A percentile compares a stretch with the other conserved stretches of the same genome.
Conservation (phyloP, 37 sponge, comb jelly and placozoan species). For the Oopsacas minuta region DNA sequence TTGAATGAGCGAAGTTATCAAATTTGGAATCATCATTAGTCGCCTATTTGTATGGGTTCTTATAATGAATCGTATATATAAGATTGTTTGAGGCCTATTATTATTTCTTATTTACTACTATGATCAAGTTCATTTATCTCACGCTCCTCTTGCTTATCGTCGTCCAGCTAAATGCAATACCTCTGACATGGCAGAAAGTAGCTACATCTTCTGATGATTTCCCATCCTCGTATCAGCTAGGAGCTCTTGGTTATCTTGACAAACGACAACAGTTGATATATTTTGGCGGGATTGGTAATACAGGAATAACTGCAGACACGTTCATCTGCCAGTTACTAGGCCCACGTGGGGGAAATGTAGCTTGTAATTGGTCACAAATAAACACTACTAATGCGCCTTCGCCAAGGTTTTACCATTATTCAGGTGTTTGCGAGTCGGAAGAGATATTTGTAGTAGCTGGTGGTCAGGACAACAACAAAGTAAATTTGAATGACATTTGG, state of each 20-base stretch:
- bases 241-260: neutral
- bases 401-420: neutral
- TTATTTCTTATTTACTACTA: neutral
- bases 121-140: neutral
- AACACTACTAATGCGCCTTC: neutral
- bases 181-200: neutral
- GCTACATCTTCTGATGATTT: neutral
- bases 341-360: neutral
- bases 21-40: too few relatives aligned
- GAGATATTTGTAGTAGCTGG: conserved; percentile 37
- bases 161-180: neutral
- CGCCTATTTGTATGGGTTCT: too few relatives aligned
- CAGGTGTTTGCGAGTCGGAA: conserved; percentile 12
- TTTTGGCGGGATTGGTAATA: neutral
- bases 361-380: neutral
- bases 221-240: neutral
- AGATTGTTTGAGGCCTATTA: neutral
- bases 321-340: neutral
- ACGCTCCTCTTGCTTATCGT: neutral
- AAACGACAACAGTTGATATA: neutral
- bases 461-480: neutral
- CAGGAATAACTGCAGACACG: neutral
- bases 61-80: too few relatives aligned
- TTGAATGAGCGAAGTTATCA: too few relatives aligned
- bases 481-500: conserved; percentile 33